Evolutionary conservation across 2,113 vertebrate genomes (phyloP).

Genomic region (Dromiciops gliroides): DNA sequence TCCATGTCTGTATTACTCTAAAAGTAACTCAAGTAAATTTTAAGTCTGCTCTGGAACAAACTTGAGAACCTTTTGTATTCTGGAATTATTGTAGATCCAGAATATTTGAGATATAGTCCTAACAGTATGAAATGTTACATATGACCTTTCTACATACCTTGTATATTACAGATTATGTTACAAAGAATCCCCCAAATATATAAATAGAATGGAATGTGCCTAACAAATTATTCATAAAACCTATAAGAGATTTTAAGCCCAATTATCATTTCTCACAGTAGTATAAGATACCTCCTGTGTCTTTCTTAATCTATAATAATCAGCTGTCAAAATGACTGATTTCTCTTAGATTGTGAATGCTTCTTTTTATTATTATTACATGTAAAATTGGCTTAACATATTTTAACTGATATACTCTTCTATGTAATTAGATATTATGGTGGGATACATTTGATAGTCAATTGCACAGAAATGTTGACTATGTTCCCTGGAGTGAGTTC

Average conservation of each 20-base stretch:
- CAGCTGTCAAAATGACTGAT: conserved; percentile 77
- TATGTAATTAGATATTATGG: conserved; percentile 48
- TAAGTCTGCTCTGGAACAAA: not conserved
- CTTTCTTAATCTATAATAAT: conserved; percentile 74
- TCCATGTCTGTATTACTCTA: conserved; percentile 19
- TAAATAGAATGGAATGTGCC: conserved; percentile 46
- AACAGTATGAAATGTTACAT: conserved; percentile 12
- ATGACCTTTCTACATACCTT: not conserved
- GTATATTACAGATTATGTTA: not conserved
- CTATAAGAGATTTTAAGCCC: conserved; percentile 52
- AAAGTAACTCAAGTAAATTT: not conserved
- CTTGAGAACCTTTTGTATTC: conserved; percentile 39
- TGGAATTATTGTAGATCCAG: conserved; percentile 28
- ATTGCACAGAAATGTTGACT: not conserved
- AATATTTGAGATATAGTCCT: not conserved
- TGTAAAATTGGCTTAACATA: conserved; percentile 73
- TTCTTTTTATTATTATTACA: conserved; percentile 69
- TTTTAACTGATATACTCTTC: conserved; percentile 65
- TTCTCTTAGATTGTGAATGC: conserved; percentile 71
- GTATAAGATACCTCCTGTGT: conserved; percentile 34
- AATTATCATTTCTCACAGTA: conserved; percentile 41
- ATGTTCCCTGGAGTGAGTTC: conserved; percentile 36
- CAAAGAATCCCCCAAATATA: conserved; percentile 57
- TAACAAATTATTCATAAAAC: conserved; percentile 50
- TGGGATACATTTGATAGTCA: conserved; percentile 49